These are phyloP conservation scores for Anguilla japonica DNA, from an alignment of 2,113 vertebrate species.

Conservation along the genomic window DNA sequence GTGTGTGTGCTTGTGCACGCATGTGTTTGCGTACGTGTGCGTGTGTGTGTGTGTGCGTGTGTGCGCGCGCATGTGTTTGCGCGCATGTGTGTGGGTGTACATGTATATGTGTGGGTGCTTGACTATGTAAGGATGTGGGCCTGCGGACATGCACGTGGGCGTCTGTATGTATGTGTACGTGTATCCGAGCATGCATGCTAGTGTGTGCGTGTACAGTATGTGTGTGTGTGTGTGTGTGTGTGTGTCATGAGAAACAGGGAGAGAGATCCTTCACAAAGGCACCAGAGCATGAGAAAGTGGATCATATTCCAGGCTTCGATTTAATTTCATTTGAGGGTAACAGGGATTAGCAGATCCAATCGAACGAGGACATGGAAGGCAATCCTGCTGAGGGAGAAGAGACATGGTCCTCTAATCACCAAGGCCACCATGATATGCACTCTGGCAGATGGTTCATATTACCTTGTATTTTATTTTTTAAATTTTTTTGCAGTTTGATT, in stretches of 20 bases:
- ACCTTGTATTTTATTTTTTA: constrained; percentile 61
- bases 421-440: constrained; percentile 45
- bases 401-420: constrained; percentile 59
- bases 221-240: constrained; percentile 13
- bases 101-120: too few species aligned
- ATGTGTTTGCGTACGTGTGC: too few species aligned
- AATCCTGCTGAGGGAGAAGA: constrained; percentile 49
- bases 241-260: too few species aligned
- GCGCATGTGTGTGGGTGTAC: too few species aligned
- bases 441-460: constrained; percentile 64
- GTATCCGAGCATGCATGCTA: constrained; percentile 20
- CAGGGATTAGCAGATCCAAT: constrained; percentile 67
- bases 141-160: not conserved
- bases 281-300: not conserved
- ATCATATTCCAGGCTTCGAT: constrained; percentile 30
- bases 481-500: not conserved
- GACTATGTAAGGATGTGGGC: too few species aligned
- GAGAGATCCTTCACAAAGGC: not conserved
- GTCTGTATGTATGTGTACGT: not conserved
- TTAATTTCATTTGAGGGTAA: constrained; percentile 60
- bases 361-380: constrained; percentile 58
- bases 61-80: too few species aligned
- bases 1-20: too few species aligned
- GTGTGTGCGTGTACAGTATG: constrained; percentile 13
- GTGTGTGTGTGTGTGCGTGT: too few species aligned